Evolutionary conservation across 2,113 vertebrate species (phyloP), one percentile per base, ranked within the genome.

Genomic region (Caloenas nicobarica): DNA sequence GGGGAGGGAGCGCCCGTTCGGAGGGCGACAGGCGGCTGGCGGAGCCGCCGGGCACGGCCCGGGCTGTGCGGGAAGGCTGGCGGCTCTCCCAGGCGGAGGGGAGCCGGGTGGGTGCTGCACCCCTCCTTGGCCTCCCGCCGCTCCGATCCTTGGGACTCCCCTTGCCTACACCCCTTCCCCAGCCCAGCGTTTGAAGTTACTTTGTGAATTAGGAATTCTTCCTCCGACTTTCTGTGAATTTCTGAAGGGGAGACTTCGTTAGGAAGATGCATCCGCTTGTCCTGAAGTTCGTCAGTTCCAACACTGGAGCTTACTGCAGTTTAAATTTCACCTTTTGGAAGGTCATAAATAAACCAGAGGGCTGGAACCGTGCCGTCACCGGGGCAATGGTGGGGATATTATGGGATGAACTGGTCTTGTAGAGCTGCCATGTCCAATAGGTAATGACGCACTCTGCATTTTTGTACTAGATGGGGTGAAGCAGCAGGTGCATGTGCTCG

Each of bases 401-500:
- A 2, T 0, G 24, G 78, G 50, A 5, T 22, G 64, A 51, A 23
- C 0, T 17, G 65, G 23, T 23, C 26, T 48, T 2, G 17, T 26
- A n/a, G 53, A 31, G 53, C 54, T 80, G 54, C 26, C 4, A 28
- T 36, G 38, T n/a, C 40, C 19, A 0, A 4, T 1, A 12, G 57
- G 74, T 51, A 29, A 13, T 4, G 13, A 5, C 46, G 13, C 16
- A 0, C 9, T 29, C 11, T 0, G 57, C 7, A 0, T 12, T 33
- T 25, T 3, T 3, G 24, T 22, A 10, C 10, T 8, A 11, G 25
- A 1, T 1, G 6, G 26, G 15, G 26, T 29, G 51, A 42, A 77
- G 22, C 10, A 6, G 82, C 94, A 94, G 81, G 91, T 92, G 91
- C 71, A 4, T 1, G 46, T 25, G 77, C 36, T 46, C 57, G 7